Conservation (phyloP, 2,113 vertebrate genomes). For the Triplophysa tibetana region DNA sequence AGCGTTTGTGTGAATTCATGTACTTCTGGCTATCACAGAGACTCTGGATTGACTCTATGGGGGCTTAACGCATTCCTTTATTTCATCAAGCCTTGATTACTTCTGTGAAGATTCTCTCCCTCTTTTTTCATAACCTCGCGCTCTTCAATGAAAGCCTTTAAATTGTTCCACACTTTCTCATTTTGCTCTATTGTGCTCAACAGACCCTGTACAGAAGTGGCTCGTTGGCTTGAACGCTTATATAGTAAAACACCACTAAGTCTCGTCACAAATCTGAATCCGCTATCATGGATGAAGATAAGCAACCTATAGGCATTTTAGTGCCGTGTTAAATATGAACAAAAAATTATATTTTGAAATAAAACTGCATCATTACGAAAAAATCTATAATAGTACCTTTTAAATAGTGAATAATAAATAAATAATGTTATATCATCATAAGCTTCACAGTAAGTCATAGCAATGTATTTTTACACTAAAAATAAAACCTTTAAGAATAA, state of each 20-base stretch:
- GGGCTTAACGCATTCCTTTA: constrained; percentile 71
- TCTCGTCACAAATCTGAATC: constrained; percentile 16
- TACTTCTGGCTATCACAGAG: constrained; percentile 60
- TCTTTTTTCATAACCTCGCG: constrained; percentile 69
- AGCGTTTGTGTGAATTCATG: constrained; percentile 69
- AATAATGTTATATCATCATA: no score
- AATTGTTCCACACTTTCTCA: constrained; percentile 44
- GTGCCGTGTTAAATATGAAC: no score
- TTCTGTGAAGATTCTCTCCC: constrained; percentile 71
- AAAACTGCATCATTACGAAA: no score
- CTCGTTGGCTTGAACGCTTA: constrained; percentile 25
- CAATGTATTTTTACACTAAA: no score
- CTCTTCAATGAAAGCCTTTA: constrained; percentile 71
- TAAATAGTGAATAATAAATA: no score
- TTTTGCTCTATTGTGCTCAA: constrained; percentile 26
- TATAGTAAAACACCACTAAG: constrained; percentile 9
- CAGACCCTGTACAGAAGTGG: constrained; percentile 32
- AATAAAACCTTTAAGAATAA: no score
- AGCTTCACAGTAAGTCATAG: no score
- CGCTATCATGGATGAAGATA: background rate
- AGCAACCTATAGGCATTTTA: background rate
- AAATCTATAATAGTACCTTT: no score
- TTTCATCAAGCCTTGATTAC: constrained; percentile 80
- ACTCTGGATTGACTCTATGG: constrained; percentile 65
- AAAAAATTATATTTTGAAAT: no score